Base-by-base conservation (phyloP, 2,113 vertebrate genomes). In the Agapornis roseicollis region DNA sequence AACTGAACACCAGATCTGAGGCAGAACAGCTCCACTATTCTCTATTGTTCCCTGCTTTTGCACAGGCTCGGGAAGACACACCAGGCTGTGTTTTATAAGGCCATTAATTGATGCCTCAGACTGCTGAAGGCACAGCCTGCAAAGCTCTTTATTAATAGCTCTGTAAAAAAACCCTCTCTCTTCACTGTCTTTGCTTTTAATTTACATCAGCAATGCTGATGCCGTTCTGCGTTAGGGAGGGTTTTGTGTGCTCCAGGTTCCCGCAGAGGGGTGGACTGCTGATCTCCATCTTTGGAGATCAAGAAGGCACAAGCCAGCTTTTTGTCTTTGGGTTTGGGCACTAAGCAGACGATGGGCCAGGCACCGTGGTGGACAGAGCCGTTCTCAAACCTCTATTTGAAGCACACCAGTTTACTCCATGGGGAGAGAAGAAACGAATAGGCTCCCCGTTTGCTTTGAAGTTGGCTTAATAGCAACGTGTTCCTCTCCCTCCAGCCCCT, bases 101-200 rank as follows among this genome's bases (percentile, higher is more conserved):
- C 88, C 88, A 22, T 88, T 93, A 97, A 93, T 18, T 91, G 94
- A 84, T 5, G 72, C 69, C 76, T 94, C 92, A 94, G 80, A 83
- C 88, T 88, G 90, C 91, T 80, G 91, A 91, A 96, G 85, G 84
- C 87, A 86, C 55, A 93, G 84, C 86, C 83, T 69, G 69, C 49
- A 71, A 78, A 87, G 84, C 89, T 89, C 92, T 93, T 76, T 95
- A 96, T 94, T 97, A 95, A 96, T 93, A 95, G 84, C 80, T 89
- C 78, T 31, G 20, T 89, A 39, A 61, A 69, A 69, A 58, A 14
- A 56, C 53, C 49, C 18, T 83, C 69, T 88, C 46, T 37, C 72
- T 80, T 95, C 72, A 6, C 88, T 41, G 53, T 64, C 91, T 91
- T 82, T 77, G 88, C 89, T 94, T 92, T 90, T 85, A 72, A 95